Conservation (phyloP, 2,113 vertebrate genomes). For the Tinamus guttatus region DNA sequence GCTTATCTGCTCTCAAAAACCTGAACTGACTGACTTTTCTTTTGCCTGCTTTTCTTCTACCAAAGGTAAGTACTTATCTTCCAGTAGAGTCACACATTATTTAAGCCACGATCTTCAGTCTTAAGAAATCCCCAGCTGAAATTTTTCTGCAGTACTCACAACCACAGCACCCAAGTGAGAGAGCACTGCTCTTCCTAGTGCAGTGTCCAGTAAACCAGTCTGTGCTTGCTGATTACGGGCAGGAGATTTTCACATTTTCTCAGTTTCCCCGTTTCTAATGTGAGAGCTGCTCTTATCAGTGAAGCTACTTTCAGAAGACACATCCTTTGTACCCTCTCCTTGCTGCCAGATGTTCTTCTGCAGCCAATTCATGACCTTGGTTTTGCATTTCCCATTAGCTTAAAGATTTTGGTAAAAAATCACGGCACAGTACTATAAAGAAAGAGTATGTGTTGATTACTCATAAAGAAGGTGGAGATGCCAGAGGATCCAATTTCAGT, state of each 20-base stretch:
- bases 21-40: neutral
- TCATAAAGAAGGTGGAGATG: neutral
- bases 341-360: constrained; percentile 55
- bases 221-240: neutral
- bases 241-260: neutral
- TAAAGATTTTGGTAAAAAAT: neutral
- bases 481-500: neutral
- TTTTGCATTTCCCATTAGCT: neutral
- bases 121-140: constrained; percentile 22
- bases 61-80: neutral
- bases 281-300: neutral
- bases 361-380: neutral
- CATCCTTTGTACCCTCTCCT: constrained; percentile 18
- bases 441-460: neutral
- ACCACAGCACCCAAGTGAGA: constrained; percentile 26
- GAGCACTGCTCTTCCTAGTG: neutral
- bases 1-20: neutral
- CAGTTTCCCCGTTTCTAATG: constrained; percentile 13
- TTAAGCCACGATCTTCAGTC: neutral
- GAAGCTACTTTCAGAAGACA: neutral
- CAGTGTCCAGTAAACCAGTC: neutral
- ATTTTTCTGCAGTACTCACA: neutral
- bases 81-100: neutral
- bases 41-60: neutral
- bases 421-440: neutral